A percentile compares a stretch with the other conserved stretches of the same genome.
phyloP scores from a whole-genome alignment of 2,888 invertebrate genomes.

The Campoletis raptor region DNA sequence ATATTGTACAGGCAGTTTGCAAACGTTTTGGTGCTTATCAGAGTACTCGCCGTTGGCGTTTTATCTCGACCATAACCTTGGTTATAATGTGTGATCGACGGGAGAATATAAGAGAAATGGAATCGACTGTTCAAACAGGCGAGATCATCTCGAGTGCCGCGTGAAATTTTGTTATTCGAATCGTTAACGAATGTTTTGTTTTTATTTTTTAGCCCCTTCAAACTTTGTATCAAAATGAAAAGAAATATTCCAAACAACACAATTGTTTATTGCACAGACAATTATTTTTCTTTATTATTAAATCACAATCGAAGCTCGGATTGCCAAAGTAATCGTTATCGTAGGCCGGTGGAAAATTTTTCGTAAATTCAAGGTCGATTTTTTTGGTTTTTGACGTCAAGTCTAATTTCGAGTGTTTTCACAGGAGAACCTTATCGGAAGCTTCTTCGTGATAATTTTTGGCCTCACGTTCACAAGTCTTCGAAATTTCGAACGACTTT shows the following conservation, averaged over 20 bases:
- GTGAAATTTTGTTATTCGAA: background rate
- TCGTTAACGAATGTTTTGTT: background rate
- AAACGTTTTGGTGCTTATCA: constrained; percentile 74
- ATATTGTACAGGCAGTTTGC: constrained; percentile 35
- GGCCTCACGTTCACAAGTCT: background rate
- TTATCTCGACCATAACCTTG: constrained; percentile 83
- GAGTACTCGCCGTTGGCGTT: constrained; percentile 73
- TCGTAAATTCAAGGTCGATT: background rate
- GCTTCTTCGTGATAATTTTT: background rate
- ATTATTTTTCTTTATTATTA: background rate
- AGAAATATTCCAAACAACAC: background rate
- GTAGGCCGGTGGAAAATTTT: background rate
- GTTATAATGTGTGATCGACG: constrained; percentile 70
- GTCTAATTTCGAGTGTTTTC: constrained; percentile 15
- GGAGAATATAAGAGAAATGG: constrained; percentile 17
- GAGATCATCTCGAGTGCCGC: constrained; percentile 32
- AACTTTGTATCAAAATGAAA: background rate
- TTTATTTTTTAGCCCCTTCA: background rate
- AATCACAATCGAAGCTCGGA: background rate
- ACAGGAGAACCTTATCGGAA: background rate
- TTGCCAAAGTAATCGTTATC: constrained; percentile 4
- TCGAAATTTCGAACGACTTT: background rate
- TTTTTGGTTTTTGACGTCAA: background rate
- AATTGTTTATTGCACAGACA: background rate
- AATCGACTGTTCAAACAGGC: constrained; percentile 40